phyloP scores from a whole-genome alignment of 2,113 vertebrate species.

The Aix galericulata region DNA sequence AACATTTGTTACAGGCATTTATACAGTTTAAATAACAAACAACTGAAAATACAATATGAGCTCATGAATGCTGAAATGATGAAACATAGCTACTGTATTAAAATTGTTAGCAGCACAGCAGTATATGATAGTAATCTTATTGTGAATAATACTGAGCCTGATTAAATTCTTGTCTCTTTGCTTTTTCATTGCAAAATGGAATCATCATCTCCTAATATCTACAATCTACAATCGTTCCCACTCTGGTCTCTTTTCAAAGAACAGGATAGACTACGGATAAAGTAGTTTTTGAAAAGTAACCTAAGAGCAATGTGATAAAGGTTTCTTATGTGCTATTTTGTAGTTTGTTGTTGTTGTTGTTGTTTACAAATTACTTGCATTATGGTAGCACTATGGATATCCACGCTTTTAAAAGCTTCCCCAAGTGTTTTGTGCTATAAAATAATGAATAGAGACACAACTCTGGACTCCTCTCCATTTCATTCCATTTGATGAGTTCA shows the following conservation, averaged over 20 bases:
- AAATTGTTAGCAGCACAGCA: background rate
- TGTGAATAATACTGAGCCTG: background rate
- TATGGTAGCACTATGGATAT: background rate
- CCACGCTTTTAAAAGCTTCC: background rate
- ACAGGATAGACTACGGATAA: background rate
- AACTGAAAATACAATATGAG: background rate
- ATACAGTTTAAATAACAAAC: background rate
- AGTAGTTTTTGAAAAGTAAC: background rate
- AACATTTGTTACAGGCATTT: background rate
- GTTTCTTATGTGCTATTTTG: background rate
- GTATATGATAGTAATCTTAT: background rate
- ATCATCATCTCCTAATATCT: background rate
- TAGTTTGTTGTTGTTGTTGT: background rate
- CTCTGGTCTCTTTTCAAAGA: background rate
- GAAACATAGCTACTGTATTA: background rate
- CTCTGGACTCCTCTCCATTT: background rate
- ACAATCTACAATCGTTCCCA: background rate
- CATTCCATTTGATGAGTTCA: background rate
- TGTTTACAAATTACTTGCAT: background rate
- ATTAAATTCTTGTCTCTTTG: background rate
- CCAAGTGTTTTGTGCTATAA: background rate
- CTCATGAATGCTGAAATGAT: background rate
- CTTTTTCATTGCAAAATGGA: background rate
- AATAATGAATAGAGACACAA: background rate
- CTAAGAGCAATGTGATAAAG: background rate